These are phyloP conservation scores for Harpagoxenus sublaevis DNA, from an alignment of 2,888 invertebrate species.

Conservation along the genomic window DNA sequence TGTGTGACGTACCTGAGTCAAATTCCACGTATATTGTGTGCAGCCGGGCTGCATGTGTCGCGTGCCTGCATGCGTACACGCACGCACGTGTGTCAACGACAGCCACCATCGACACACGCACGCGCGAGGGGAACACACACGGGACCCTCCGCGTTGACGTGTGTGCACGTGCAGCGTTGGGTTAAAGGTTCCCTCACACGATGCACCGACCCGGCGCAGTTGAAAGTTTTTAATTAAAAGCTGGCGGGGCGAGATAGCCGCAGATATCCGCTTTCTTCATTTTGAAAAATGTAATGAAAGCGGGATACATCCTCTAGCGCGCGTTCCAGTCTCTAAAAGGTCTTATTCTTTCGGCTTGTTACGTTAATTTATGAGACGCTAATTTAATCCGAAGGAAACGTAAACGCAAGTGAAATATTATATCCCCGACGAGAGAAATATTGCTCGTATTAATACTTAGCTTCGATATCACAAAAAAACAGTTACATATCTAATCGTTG, in stretches of 20 bases:
- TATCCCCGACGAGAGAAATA: slow-evolving; percentile 1
- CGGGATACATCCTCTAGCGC: not conserved
- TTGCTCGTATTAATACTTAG: not conserved
- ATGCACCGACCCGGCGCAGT: not conserved
- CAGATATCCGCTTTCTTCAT: slow-evolving; percentile 17
- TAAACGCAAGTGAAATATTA: slow-evolving; percentile 20
- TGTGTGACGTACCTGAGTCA: slow-evolving; percentile 70
- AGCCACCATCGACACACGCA: slow-evolving; percentile 46
- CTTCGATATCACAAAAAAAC: slow-evolving; percentile 1
- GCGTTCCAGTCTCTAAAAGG: not conserved
- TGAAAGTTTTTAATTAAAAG: slow-evolving; percentile 45
- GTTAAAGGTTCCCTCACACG: slow-evolving; percentile 70
- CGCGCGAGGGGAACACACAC: slow-evolving; percentile 33
- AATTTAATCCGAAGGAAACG: slow-evolving; percentile 10
- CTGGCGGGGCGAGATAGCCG: slow-evolving; percentile 22
- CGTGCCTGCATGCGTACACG: not conserved
- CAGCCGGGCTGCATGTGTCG: slow-evolving; percentile 16
- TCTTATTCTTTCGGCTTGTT: slow-evolving; percentile 34
- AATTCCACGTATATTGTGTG: slow-evolving; percentile 67
- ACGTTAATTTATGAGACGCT: slow-evolving; percentile 25
- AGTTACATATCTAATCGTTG: slow-evolving; percentile 11
- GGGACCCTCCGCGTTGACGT: slow-evolving; percentile 57
- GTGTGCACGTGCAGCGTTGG: slow-evolving; percentile 62
- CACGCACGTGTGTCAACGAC: slow-evolving; percentile 52
- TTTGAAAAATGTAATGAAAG: slow-evolving; percentile 30